Evolutionary conservation across 2,888 invertebrate genomes (phyloP).

Genomic region (Cryptocheilus praepositus): DNA sequence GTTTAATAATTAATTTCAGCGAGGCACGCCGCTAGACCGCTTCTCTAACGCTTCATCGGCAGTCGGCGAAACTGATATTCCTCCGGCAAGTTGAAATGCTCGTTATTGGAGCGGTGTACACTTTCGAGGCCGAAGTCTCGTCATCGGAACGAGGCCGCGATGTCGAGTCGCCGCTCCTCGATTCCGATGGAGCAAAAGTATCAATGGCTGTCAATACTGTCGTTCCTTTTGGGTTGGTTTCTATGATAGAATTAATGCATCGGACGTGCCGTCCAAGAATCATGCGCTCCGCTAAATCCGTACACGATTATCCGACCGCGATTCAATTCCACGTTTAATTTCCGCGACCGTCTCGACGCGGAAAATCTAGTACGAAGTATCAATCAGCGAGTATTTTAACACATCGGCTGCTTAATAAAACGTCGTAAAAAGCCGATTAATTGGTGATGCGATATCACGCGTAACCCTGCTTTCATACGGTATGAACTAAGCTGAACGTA

Average conservation of each 20-base stretch:
- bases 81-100: background rate
- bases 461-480: no score
- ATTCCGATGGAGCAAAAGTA: constrained; percentile 26
- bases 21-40: background rate
- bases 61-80: background rate
- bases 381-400: no score
- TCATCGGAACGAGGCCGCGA: constrained; percentile 23
- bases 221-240: constrained; percentile 15
- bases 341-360: background rate
- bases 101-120: background rate
- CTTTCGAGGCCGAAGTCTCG: constrained; percentile 10
- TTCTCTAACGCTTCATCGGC: background rate
- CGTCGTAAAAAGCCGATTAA: background rate
- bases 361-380: no score
- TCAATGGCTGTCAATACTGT: constrained; percentile 34
- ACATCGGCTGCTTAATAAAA: background rate
- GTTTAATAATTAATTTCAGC: background rate
- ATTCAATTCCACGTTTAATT: background rate
- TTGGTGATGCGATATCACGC: no score
- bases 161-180: constrained; percentile 8
- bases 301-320: background rate
- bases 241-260: constrained; percentile 24
- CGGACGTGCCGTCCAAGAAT: background rate
- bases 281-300: background rate
- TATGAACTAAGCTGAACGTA: no score